Base-by-base conservation (phyloP, 2,888 invertebrate species). In the Creontiades dilutus region DNA sequence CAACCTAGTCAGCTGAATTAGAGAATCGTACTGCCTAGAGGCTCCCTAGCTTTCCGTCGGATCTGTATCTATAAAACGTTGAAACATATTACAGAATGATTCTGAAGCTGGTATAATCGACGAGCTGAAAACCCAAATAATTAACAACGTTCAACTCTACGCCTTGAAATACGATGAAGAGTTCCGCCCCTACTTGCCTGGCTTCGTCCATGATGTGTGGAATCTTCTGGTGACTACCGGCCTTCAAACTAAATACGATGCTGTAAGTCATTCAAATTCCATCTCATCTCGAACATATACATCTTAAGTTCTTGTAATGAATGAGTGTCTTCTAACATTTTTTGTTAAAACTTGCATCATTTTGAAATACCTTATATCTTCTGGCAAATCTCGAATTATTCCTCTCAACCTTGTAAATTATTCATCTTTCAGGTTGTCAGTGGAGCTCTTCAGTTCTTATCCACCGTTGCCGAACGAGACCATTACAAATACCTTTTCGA, bases 81-180 rank as follows among this genome's bases (percentile, higher is more conserved):
- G 37, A 2, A 37, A 37, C 2, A 81, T 13, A 55, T 92, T 92
- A 23, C 92, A 97, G 95, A 96, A 96, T 91, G 96, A 97, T 82
- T 97, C 98, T 91, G 97, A 97, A 92, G 96, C 98, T 0, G 98
- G 98, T 0, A 94, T 98, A 0, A 94, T 99, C 92, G 99, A 99
- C 93, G 97, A 98, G 92, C 94, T 99, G 0, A 97, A 98, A 91
- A 97, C 98, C 0, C 99, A 99, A 94, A 97, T 99, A 57, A 99
- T 99, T 93, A 98, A 99, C 93, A 99, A 99, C 93, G 96, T 99
- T 14, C 95, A 96, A 0, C 94, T 99, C 89, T 99, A 99, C 93
- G 99, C 99, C 0, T 97, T 98, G 92, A 99, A 99, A 93, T 99
- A 99, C 93, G 98, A 99, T 93, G 99, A 99, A 93, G 99, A 99